Conservation (phyloP, 2,113 vertebrate genomes). For the Lycaon pictus region DNA sequence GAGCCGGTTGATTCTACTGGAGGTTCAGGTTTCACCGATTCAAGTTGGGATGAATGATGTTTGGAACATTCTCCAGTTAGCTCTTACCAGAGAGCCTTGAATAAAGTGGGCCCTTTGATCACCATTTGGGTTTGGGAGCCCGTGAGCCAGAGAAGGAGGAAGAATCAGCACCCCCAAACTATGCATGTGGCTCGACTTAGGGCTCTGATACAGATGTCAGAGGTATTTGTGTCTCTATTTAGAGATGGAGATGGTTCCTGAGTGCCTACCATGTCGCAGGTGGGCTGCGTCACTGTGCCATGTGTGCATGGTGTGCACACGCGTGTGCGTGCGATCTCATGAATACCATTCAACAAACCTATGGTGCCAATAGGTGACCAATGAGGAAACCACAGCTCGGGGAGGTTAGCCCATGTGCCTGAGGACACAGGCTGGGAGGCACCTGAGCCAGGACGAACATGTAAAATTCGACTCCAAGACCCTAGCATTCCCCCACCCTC, state of each 20-base stretch:
- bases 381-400: background rate
- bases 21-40: background rate
- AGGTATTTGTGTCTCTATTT: background rate
- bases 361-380: background rate
- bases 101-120: background rate
- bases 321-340: background rate
- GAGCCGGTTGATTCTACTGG: background rate
- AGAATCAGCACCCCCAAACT: too few relatives aligned
- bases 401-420: background rate
- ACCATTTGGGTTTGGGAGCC: background rate
- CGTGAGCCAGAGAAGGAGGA: background rate
- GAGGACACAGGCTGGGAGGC: background rate
- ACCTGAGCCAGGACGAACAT: background rate
- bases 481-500: background rate
- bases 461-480: background rate
- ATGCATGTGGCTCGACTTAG: fast-evolving
- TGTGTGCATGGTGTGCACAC: too few relatives aligned
- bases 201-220: background rate
- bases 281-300: too few relatives aligned
- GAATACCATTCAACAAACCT: background rate
- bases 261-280: background rate
- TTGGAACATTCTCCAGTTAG: background rate
- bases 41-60: background rate
- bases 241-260: fast-evolving
- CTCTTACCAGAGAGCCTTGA: background rate